Base-by-base conservation (phyloP, 2,888 invertebrate genomes). In the Blastobasis lacticolella region DNA sequence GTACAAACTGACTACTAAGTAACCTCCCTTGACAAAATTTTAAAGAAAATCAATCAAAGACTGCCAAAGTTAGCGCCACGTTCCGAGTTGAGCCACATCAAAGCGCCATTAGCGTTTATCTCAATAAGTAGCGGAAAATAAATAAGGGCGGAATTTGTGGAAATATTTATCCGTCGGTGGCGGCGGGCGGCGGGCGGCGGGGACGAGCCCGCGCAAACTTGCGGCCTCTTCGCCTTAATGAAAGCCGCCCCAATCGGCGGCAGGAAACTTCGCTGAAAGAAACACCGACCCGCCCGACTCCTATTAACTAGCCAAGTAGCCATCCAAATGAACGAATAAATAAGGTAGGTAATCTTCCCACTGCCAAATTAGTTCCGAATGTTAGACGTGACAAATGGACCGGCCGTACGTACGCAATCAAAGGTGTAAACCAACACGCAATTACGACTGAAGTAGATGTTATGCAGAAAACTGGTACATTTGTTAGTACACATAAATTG, bases 61-160 rank as follows among this genome's bases (percentile, higher is more conserved):
- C 74, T 78, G 76, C 71, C 77, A 82, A 85, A 86, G 76, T 81
- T 79, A 71, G 74, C 69, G 75, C 74, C 71, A 66, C 70, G 69
- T 71, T 74, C 66, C 67, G 69, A 76, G 71, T 71, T 63, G 60
- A 74, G 77, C 83, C 85, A 83, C 87, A 87, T 87, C 86, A 86
- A 86, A 86, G 84, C 70, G 69, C 76, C 78, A 85, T 87, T 86
- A 85, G 70, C 76, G 80, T 81, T 80, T 81, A 86, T 85, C 80
- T 85, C 75, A 79, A 81, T 75, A 55, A 51, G 51, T 45, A 78
- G 79, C 82, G 76, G 74, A 76, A 78, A 83, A 83, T 83, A 85
- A 86, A 85, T 86, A 86, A 79, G 78, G 78, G 75, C 71, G 73
- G 76, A 84, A 82, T 84, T 82, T 83, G 79, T 64, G 79, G 69